Base-by-base conservation (phyloP, 2,113 vertebrate genomes). In the Oenanthe oenanthe region DNA sequence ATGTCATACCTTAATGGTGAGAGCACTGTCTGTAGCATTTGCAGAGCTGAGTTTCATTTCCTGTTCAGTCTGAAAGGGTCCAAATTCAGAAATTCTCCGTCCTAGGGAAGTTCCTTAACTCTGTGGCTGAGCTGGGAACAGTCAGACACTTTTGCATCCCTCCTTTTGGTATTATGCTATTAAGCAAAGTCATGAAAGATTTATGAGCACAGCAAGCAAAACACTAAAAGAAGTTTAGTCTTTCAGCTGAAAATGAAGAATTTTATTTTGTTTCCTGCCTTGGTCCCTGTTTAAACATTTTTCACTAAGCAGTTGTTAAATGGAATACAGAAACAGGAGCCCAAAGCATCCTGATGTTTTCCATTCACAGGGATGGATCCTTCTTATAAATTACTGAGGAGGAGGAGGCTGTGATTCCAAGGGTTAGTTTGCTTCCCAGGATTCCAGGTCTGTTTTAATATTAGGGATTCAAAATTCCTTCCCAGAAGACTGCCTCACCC, bases 241-340 rank as follows among this genome's bases (percentile, higher is more conserved):
- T 88, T 90, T 70, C 91, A 88, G 75, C 26, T 83, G 75, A 88
- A 95, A 94, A 92, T 74, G 78, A 95, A 86, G 34, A 93, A 92
- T 77, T 93, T 76, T 90, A 61, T 96, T 94, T 93, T 96, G 42
- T 79, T 93, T 97, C 88, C 90, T 96, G 85, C 36, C 20, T 76
- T 70, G 29, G 56, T 90, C n/a, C 45, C 67, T 66, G 42, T 73
- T 96, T 88, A 95, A 94, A 34, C 42, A 76, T 95, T 95, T 93
- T 94, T 72, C 60, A 66, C 80, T 80, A 66, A 77, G 32, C 50
- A 51, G 71, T 78, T 77, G 9, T 79, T 92, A 73, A 85, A 93
- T 47, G 31, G 51, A 83, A 66, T 62, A 72, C 10, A 90, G 66
- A 73, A 93, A 68, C 47, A 31, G 45, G 45, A 89, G 50, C 29